These are phyloP conservation scores for Macrosoma leucophasiata DNA, from an alignment of 2,888 invertebrate genomes.

Conservation along the genomic window DNA sequence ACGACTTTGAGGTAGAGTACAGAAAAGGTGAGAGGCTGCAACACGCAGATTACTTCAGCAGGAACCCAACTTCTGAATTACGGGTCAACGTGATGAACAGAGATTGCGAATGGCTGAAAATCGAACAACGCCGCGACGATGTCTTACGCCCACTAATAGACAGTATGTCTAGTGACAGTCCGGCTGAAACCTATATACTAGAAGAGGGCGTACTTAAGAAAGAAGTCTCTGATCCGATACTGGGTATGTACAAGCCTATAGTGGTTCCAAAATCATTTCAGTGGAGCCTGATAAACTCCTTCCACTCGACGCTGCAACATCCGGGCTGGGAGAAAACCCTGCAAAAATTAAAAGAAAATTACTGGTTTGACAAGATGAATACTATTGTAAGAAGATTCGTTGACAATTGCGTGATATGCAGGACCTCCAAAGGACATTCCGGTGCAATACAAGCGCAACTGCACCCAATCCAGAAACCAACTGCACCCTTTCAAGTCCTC, in stretches of 20 bases:
- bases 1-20: slow-evolving; percentile 21
- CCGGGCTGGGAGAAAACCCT: slow-evolving; percentile 17
- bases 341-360: slow-evolving; percentile 12
- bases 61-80: slow-evolving; percentile 14
- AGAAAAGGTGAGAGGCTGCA: slow-evolving; percentile 12
- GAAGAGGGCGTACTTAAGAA: slow-evolving; percentile 7
- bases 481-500: slow-evolving; percentile 23
- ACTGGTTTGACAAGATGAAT: slow-evolving; percentile 22
- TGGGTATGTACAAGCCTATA: slow-evolving; percentile 12
- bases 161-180: slow-evolving; percentile 9
- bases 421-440: slow-evolving; percentile 27
- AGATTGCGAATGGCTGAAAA: slow-evolving; percentile 1
- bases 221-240: slow-evolving; percentile 5
- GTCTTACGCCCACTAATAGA: slow-evolving; percentile 13
- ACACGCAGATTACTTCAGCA: slow-evolving; percentile 19
- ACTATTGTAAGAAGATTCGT: slow-evolving; percentile 24
- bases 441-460: slow-evolving; percentile 28
- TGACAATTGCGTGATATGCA: slow-evolving; percentile 27
- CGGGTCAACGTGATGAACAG: slow-evolving; percentile 17
- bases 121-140: slow-evolving; percentile 12
- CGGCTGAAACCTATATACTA: slow-evolving; percentile 11
- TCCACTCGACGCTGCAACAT: slow-evolving; percentile 11
- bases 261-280: slow-evolving; percentile 25
- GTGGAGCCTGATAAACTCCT: slow-evolving; percentile 25
- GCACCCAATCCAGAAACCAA: slow-evolving; percentile 26